Evolutionary conservation across 2,797 vertebrate species (phyloP), one percentile per base, ranked within the genome.

Genomic region (Avahi laniger): DNA sequence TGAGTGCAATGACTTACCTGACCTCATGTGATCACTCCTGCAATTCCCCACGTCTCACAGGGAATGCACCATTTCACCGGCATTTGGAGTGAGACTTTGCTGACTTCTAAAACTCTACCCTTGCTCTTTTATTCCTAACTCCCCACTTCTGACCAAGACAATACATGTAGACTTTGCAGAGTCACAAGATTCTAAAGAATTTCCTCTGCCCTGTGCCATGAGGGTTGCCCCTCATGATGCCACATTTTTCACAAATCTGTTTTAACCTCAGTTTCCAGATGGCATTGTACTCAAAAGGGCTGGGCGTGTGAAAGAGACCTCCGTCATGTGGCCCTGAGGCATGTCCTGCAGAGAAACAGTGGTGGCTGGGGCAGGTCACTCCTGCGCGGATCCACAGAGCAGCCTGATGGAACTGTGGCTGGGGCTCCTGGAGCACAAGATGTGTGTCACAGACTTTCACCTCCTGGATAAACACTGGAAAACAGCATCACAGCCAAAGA

Each of bases 341-440:
- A 8, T 0, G 1, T 1, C 2, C 1, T 1, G 2, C 4, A 30
- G 13, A 69, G 35, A 43, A 38, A 43, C 7, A 43, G 41, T 0
- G 14, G 2, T 63, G 38, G 6, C 14, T 24, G n/a, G 22, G 14
- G 18, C 7, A 13, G 65, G 28, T 70, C 72, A 17, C 1, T 54
- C 38, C 38, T 41, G n/a, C 38, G 18, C 11, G 52, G 41, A 48
- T 24, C 52, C 35, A 30, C 35, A 0, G 18, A 2, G 11, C 11
- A 3, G 5, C 18, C 7, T 22, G 30, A 18, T 4, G 13, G 3
- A 14, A 14, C 9, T 10, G 17, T 54, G 59, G 4, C 22, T 9
- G n/a, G 15, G n/a, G 9, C 20, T 20, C 28, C 4, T 17, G 43
- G 38, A 63, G 69, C 17, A 12, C 13, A 18, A 9, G 24, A 11